A percentile compares a stretch with the other conserved stretches of the same genome.
Conservation (phyloP, 64 coral and sea anemone genomes). For the Montipora capricornis region DNA sequence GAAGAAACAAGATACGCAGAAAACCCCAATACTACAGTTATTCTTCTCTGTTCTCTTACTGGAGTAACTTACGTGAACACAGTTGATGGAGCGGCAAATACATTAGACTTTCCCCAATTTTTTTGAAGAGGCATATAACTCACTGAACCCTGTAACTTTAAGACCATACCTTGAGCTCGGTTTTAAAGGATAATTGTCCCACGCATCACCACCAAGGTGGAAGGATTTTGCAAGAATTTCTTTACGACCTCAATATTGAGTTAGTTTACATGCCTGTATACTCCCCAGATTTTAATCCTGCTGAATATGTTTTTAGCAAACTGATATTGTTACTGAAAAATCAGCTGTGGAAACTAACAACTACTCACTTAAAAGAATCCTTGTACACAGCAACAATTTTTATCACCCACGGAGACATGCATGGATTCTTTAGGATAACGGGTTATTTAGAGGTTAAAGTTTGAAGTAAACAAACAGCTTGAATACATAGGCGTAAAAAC, state of each 20-base stretch:
- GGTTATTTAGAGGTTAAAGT: no score
- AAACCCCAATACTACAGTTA: constrained; percentile 37
- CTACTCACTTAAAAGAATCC: no score
- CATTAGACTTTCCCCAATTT: constrained; percentile 23
- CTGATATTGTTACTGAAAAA: not conserved
- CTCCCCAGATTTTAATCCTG: constrained; percentile 51
- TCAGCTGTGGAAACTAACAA: no score
- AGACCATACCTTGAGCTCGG: constrained; percentile 42
- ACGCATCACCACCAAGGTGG: constrained; percentile 12
- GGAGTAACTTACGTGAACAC: constrained; percentile 40
- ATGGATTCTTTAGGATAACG: no score
- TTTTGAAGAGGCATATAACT: constrained; percentile 54
- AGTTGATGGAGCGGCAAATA: constrained; percentile 34
- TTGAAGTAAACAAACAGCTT: no score
- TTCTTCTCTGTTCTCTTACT: constrained; percentile 3
- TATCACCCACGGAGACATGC: no score
- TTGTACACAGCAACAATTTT: no score
- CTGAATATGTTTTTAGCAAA: constrained; percentile 61
- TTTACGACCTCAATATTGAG: constrained; percentile 65
- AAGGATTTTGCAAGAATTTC: constrained; percentile 31
- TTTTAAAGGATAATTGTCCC: constrained; percentile 35
- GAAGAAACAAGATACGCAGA: not conserved
- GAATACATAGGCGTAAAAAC: no score
- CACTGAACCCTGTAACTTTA: constrained; percentile 32
- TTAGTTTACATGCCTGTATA: constrained; percentile 63